Evolutionary conservation across 2,888 invertebrate genomes (phyloP).

Genomic region (Tipula lateralis): DNA sequence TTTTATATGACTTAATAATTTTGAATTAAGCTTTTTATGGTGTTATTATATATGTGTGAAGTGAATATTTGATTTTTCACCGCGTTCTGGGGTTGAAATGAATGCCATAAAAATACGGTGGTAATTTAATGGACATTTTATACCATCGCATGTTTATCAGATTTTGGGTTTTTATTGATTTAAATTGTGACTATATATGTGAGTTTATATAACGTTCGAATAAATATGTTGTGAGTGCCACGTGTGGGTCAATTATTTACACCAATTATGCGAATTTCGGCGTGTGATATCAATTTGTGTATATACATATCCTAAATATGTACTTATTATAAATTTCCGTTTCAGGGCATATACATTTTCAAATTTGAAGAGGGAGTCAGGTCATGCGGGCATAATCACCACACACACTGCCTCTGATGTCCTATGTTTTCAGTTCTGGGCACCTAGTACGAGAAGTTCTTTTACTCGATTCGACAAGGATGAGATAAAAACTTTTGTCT

Average conservation of each 20-base stretch:
- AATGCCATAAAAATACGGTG: not conserved
- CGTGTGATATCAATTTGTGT: too few relatives aligned
- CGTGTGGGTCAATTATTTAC: not conserved
- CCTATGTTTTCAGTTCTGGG: too few relatives aligned
- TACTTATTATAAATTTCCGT: not conserved
- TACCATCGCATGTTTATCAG: not conserved
- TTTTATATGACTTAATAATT: not conserved
- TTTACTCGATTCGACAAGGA: too few relatives aligned
- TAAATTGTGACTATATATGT: too few relatives aligned
- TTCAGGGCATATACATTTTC: not conserved
- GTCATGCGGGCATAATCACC: too few relatives aligned
- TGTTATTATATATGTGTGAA: not conserved
- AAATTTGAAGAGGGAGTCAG: too few relatives aligned
- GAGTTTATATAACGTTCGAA: not conserved
- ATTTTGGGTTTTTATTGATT: not conserved
- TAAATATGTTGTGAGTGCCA: not conserved
- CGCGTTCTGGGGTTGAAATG: not conserved
- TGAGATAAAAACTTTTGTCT: too few relatives aligned
- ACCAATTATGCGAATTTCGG: not conserved
- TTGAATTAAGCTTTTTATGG: conserved; percentile 1
- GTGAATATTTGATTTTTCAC: not conserved
- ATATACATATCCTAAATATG: too few relatives aligned
- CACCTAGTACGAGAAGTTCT: too few relatives aligned
- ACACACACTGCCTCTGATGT: too few relatives aligned
- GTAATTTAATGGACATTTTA: not conserved